Evolutionary conservation across 2,888 invertebrate species (phyloP).

Genomic region (Diploptera punctata): DNA sequence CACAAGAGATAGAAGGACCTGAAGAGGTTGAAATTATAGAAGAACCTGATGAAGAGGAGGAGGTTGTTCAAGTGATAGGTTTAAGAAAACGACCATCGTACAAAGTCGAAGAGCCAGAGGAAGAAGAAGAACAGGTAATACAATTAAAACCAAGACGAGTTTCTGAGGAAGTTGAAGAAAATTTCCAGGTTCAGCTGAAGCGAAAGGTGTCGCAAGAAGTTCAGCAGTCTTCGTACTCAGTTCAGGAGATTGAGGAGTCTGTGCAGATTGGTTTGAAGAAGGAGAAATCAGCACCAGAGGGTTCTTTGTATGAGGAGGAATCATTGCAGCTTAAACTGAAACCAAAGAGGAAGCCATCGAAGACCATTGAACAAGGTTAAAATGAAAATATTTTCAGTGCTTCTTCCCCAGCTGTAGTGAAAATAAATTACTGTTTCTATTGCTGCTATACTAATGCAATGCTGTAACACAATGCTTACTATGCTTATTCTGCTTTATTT

Average conservation of each 20-base stretch:
- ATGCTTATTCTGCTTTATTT: conserved; percentile 20
- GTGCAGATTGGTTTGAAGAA: conserved; percentile 53
- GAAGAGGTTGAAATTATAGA: conserved; percentile 42
- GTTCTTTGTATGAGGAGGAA: conserved; percentile 66
- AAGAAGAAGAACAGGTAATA: conserved; percentile 36
- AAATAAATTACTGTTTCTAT: conserved; percentile 2
- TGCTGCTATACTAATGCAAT: conserved; percentile 27
- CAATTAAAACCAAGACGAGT: background rate
- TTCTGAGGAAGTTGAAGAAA: conserved; percentile 54
- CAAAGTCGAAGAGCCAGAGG: conserved; percentile 39
- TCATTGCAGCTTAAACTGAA: conserved; percentile 74
- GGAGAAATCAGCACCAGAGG: conserved; percentile 57
- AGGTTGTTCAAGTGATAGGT: conserved; percentile 13
- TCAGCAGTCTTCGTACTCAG: conserved; percentile 61
- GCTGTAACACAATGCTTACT: conserved; percentile 2
- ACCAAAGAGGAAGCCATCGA: conserved; percentile 65
- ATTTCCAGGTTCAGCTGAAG: conserved; percentile 58
- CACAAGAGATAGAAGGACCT: conserved; percentile 63
- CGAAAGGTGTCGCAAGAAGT: conserved; percentile 51
- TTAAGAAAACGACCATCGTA: conserved; percentile 36
- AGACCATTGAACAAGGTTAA: conserved; percentile 48
- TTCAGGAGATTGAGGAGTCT: conserved; percentile 56
- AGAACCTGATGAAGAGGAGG: conserved; percentile 41
- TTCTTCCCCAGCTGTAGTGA: conserved; percentile 21
- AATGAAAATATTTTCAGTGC: conserved; percentile 13